Percentiles rank a stretch among this genome's conserved stretches.
These are phyloP conservation scores for Epinotia bilunana DNA, from an alignment of 2,888 invertebrate genomes.

Conservation along the genomic window DNA sequence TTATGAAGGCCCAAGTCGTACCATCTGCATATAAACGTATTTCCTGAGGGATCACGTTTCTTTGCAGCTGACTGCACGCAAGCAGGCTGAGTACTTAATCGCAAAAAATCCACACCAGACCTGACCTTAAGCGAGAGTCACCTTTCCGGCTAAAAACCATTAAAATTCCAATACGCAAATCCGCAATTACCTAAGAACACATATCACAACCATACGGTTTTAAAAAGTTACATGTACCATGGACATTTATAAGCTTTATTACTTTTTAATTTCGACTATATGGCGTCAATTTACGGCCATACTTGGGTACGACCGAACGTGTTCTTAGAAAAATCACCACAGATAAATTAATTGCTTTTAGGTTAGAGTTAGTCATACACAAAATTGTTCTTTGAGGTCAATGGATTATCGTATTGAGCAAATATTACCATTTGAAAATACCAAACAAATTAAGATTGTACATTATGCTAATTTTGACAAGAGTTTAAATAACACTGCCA, in stretches of 20 bases:
- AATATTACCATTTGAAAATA: constrained; percentile 1
- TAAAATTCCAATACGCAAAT: constrained; percentile 38
- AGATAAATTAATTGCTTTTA: constrained; percentile 28
- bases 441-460: no score
- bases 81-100: neutral
- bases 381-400: constrained; percentile 11
- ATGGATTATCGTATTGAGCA: neutral
- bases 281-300: constrained; percentile 21
- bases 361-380: constrained; percentile 22
- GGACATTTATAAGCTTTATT: neutral
- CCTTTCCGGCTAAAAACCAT: constrained; percentile 27
- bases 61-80: no score
- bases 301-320: constrained; percentile 9
- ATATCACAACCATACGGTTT: neutral
- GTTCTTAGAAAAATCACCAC: constrained; percentile 35
- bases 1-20: no score
- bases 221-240: neutral
- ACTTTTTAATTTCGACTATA: constrained; percentile 1
- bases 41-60: no score
- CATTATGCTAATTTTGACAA: no score
- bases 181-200: constrained; percentile 23
- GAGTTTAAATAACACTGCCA: no score
- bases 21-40: no score
- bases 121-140: neutral
- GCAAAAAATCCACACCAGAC: neutral